Conservation (phyloP, 2,113 vertebrate species). For the Okapia johnstoni region DNA sequence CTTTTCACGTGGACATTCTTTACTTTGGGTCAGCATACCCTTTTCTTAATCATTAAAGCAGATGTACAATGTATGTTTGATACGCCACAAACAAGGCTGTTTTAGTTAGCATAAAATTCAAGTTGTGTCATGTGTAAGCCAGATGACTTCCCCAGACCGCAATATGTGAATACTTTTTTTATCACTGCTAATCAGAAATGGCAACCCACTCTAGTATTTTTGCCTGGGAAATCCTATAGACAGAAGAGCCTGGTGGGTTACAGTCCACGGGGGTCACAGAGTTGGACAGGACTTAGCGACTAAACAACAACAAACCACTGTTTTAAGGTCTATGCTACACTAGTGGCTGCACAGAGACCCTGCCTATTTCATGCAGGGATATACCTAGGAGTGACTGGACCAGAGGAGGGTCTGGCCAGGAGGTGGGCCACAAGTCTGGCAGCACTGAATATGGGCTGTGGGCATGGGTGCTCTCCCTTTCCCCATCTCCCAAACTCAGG, state of each 20-base stretch:
- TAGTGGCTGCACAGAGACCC: constrained; percentile 77
- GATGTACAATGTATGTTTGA: background rate
- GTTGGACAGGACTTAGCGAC: background rate
- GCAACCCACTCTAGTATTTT: background rate
- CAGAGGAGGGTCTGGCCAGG: constrained; percentile 50
- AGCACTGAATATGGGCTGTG: constrained; percentile 53
- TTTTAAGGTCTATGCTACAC: constrained; percentile 94
- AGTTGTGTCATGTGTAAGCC: background rate
- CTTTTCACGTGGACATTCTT: background rate
- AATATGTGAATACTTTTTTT: background rate
- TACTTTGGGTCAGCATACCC: background rate
- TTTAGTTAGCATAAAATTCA: background rate
- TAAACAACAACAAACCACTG: constrained; percentile 80
- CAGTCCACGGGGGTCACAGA: background rate
- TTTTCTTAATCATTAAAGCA: background rate
- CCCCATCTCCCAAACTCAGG: background rate
- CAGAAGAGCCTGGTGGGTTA: background rate
- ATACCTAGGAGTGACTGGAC: constrained; percentile 23
- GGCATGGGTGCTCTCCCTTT: background rate
- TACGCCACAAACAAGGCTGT: background rate
- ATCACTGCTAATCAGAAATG: background rate
- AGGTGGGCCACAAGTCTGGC: constrained; percentile 46
- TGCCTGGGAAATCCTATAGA: background rate
- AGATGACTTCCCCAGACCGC: background rate
- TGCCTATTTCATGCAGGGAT: background rate